Base-by-base conservation (phyloP, 1,140 invertebrate species). In the Macrobrachium nipponense region DNA sequence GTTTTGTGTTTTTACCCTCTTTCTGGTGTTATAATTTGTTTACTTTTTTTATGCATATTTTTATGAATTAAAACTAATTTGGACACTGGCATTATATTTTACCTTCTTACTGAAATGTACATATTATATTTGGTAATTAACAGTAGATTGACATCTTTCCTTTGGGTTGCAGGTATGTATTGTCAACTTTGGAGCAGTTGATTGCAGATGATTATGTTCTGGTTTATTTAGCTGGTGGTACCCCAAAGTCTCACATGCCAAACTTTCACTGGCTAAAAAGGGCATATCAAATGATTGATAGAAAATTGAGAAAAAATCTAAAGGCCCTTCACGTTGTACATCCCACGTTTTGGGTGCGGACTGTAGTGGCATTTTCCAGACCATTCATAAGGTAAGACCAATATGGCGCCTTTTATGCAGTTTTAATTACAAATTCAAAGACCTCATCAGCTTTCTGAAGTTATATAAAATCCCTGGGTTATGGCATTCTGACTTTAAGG, bases 171-270 rank as follows among this genome's bases (percentile, higher is more conserved):
- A 95, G 95, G 20, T 97, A 97, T 92, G 95, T 97, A 59, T 92
- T 97, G 58, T 95, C 95, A 91, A 96, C 95, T 0, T 90, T 98
- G 80, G 96, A 98, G 90, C 94, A 96, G 76, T 91, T 98, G 66
- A 95, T 97, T 27, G 96, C 96, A 0, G 96, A 97, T 89, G 96
- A 97, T 91, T 97, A 97, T 92, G 94, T 97, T 80, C 91, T 98
- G 66, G 94, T 97, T 15, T 97, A 97, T 91, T 92, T 97, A 81
- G 96, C 97, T 92, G 96, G 96, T 61, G 95, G 95, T 82, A 95
- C 95, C 81, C 94, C 93, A 36, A 91, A 94, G 88, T 91, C 93
- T 15, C 93, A 94, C 89, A 94, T 97, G 92, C 96, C 97, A 17
- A 94, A 94, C 58, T 96, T 96, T 91, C 92, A 94, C 78, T 97